These are phyloP conservation scores for Phymastichus coffea DNA, from an alignment of 1,140 invertebrate species.

Conservation along the genomic window DNA sequence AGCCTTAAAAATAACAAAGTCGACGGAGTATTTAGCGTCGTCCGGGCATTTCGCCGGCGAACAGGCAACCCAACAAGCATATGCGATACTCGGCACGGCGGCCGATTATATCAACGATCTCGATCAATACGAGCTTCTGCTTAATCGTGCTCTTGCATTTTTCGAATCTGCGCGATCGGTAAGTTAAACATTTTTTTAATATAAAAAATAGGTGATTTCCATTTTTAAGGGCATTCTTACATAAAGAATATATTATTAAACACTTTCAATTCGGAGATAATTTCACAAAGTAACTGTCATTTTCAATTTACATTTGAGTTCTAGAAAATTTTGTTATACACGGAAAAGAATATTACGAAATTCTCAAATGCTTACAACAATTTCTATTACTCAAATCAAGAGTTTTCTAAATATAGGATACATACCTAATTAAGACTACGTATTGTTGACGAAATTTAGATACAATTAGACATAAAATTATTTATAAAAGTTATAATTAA, in stretches of 20 bases:
- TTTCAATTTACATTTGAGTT: too few relatives aligned
- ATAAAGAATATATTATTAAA: neutral
- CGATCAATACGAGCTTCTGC: conserved; percentile 68
- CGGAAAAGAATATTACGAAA: too few relatives aligned
- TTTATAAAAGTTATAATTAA: too few relatives aligned
- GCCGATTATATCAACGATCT: conserved; percentile 74
- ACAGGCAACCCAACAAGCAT: conserved; percentile 71
- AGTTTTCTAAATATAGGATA: too few relatives aligned
- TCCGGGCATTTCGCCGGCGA: conserved; percentile 70
- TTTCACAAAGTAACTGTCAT: too few relatives aligned
- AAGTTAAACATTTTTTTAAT: conserved; percentile 34
- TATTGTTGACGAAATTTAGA: too few relatives aligned
- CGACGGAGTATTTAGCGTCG: conserved; percentile 73
- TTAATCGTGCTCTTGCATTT: conserved; percentile 72
- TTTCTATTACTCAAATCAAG: too few relatives aligned
- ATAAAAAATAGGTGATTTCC: neutral
- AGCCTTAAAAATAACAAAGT: conserved; percentile 74
- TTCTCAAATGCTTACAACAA: too few relatives aligned
- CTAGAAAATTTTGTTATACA: too few relatives aligned
- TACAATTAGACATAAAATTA: too few relatives aligned
- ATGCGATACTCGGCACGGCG: conserved; percentile 69
- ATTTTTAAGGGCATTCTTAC: neutral
- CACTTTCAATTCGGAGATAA: neutral
- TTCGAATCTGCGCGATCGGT: conserved; percentile 73
- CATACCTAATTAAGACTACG: too few relatives aligned